Conservation (phyloP, 1,140 invertebrate species). For the Drosophila busckii region DNA sequence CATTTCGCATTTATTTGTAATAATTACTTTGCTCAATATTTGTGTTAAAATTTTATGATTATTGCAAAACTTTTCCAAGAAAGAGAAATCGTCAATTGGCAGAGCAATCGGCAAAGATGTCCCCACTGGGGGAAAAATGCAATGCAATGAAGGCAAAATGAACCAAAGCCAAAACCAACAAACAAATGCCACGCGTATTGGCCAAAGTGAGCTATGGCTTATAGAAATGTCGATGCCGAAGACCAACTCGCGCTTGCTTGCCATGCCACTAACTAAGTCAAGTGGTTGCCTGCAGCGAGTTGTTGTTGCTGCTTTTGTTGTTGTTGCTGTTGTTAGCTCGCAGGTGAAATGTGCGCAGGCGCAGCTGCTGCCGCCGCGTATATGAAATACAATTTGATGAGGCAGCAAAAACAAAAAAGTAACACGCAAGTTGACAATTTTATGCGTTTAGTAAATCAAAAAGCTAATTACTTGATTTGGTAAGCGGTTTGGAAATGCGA, state of each 20-base stretch:
- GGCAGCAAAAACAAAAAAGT: constrained; percentile 25
- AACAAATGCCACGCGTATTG: constrained; percentile 19
- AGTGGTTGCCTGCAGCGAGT: constrained; percentile 21
- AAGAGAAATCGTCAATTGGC: constrained; percentile 66
- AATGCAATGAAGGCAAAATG: constrained; percentile 17
- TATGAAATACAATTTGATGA: constrained; percentile 24
- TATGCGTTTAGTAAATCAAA: constrained; percentile 71
- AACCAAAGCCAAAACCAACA: constrained; percentile 3
- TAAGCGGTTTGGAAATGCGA: constrained; percentile 64
- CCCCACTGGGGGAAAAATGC: constrained; percentile 43
- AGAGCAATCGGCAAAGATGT: constrained; percentile 44
- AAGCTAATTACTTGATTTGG: constrained; percentile 72
- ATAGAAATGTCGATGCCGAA: constrained; percentile 38
- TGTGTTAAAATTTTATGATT: constrained; percentile 70
- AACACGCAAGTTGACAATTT: constrained; percentile 52
- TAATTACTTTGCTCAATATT: constrained; percentile 69
- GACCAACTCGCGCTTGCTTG: constrained; percentile 19
- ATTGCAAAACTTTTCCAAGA: constrained; percentile 66
- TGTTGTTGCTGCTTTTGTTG: constrained; percentile 8
- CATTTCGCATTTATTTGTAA: constrained; percentile 45
- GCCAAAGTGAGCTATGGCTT: constrained; percentile 13
- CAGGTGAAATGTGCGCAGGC: constrained; percentile 55
- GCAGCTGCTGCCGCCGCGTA: constrained; percentile 25
- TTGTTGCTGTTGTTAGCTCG: constrained; percentile 9
- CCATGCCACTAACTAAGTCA: constrained; percentile 46